Base-by-base conservation (phyloP, 2,797 vertebrate genomes). In the Naso thynnoides region DNA sequence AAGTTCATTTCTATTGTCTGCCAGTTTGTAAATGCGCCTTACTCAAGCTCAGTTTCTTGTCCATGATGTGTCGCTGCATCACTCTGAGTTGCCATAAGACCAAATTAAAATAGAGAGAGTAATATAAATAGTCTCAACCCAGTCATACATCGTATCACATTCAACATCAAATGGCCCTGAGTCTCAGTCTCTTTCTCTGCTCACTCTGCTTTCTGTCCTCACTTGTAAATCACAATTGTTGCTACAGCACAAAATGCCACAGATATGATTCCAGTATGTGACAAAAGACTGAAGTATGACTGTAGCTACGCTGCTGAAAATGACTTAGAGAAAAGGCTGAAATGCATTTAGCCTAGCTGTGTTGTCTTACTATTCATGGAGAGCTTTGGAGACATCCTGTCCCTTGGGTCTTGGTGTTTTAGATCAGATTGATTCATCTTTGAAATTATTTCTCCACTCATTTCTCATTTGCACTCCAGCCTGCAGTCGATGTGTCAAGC, bases 331-430 rank as follows among this genome's bases (percentile, higher is more conserved):
- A 33, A 16, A 48, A 65, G 24, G n/a, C 47, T 55, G 27, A 72
- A 75, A 60, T 80, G 75, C 61, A 55, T 83, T 73, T 50, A 63
- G 67, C 50, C 69, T 48, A 71, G 56, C 64, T 68, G 66, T 81
- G 60, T 82, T 87, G 83, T 83, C 64, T 80, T 73, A 48, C 83
- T 90, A 72, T 86, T 87, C 86, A 78, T 78, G 81, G 81, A 83
- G 61, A 57, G 74, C 76, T 80, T 81, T 72, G 72, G 59, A 73
- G 65, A 76, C 65, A 5, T 77, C 67, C 52, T 42, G 59, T 79
- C 82, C 58, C 81, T 42, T 45, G 67, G 64, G 76, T 39, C 19
- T 18, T 47, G 31, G 47, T 59, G 67, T 75, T 79, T 79, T 80
- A 75, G 76, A 79, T 82, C 79, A 72, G 74, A 84, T 76, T 85